A percentile compares a stretch with the other conserved stretches of the same genome.
Evolutionary conservation across 2,797 vertebrate species (phyloP).

Genomic region (Prionace glauca): DNA sequence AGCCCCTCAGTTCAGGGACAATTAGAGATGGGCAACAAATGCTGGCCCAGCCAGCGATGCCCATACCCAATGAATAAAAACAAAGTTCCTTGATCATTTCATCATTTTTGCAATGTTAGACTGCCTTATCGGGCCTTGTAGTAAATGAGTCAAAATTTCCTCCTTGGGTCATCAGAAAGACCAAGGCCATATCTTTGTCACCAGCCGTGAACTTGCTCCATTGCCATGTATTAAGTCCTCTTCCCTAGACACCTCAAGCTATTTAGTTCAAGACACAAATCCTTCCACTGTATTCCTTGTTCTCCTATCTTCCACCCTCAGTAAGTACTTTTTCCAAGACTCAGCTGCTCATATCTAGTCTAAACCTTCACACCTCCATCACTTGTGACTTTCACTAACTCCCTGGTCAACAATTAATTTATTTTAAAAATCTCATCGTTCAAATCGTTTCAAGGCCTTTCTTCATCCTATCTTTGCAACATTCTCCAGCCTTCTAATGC

Average conservation of each 20-base stretch:
- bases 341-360: background rate
- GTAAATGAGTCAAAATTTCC: background rate
- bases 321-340: background rate
- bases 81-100: too few species aligned
- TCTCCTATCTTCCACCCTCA: background rate
- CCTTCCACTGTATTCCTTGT: background rate
- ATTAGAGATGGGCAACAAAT: too few species aligned
- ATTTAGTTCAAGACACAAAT: background rate
- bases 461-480: background rate
- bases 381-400: background rate
- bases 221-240: too few species aligned
- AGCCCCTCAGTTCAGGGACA: too few species aligned
- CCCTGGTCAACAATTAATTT: background rate
- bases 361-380: too few species aligned
- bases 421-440: background rate
- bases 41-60: too few species aligned
- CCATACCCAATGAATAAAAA: too few species aligned
- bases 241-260: too few species aligned
- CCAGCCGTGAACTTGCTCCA: too few species aligned
- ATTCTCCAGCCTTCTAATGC: background rate
- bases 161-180: background rate
- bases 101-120: too few species aligned
- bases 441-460: background rate
- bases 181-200: too few species aligned
- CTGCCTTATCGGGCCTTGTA: background rate